A percentile compares a stretch with the other conserved stretches of the same genome.
phyloP scores from a whole-genome alignment of 2,888 invertebrate genomes.

The Drosophila antonietae region DNA sequence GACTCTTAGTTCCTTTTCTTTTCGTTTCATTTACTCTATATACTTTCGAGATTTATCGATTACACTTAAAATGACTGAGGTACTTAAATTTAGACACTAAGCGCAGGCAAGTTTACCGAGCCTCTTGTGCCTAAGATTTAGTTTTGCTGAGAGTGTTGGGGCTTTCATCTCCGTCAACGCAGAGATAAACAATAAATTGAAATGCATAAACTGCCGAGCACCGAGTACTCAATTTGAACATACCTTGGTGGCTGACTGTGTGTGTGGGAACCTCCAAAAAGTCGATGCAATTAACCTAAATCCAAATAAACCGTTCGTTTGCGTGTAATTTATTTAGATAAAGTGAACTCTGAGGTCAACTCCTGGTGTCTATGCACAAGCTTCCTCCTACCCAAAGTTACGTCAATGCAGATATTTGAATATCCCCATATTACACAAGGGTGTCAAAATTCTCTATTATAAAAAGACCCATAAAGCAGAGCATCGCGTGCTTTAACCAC shows the following conservation, averaged over 20 bases:
- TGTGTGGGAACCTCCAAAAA: slow-evolving; percentile 32
- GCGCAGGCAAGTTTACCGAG: slow-evolving; percentile 20
- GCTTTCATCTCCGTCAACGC: slow-evolving; percentile 27
- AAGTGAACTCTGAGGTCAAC: slow-evolving; percentile 19
- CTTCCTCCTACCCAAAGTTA: slow-evolving; percentile 19
- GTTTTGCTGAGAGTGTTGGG: neutral
- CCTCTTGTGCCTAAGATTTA: slow-evolving; percentile 24
- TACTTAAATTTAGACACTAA: slow-evolving; percentile 18
- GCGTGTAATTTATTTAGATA: slow-evolving; percentile 48
- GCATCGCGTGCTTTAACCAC: slow-evolving; percentile 36
- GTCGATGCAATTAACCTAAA: slow-evolving; percentile 63
- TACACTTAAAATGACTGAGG: slow-evolving; percentile 42
- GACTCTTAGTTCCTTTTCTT: neutral
- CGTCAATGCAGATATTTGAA: slow-evolving; percentile 48
- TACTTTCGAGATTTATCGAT: slow-evolving; percentile 47
- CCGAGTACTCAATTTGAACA: slow-evolving; percentile 2
- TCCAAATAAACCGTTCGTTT: slow-evolving; percentile 46
- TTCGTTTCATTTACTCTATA: neutral
- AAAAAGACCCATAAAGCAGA: slow-evolving; percentile 1
- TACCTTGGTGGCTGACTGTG: neutral
- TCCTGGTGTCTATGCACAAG: slow-evolving; percentile 10
- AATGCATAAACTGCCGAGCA: slow-evolving; percentile 24
- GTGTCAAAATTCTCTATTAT: slow-evolving; percentile 11
- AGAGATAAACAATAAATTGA: slow-evolving; percentile 46
- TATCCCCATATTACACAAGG: slow-evolving; percentile 20